Base-by-base conservation (phyloP, 2,888 invertebrate species). In the Phoronis australis region DNA sequence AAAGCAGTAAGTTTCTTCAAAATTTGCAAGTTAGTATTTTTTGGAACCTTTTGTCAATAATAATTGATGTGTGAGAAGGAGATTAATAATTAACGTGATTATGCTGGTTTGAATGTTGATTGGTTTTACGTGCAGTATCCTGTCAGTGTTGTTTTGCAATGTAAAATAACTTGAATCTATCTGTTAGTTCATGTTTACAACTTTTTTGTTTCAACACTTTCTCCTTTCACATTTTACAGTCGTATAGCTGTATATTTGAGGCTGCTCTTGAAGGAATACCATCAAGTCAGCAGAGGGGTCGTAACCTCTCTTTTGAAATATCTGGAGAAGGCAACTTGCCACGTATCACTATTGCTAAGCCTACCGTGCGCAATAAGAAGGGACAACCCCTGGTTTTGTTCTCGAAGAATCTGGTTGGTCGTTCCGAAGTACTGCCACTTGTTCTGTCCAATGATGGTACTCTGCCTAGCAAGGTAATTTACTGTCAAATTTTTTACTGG, bases 241-340 rank as follows among this genome's bases (percentile, higher is more conserved):
- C 55, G 31, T 76, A 65, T 64, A 67, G 55, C 54, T 69, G 72
- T 23, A 59, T 63, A 3, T 76, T 77, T 61, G 76, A 77, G 41
- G 75, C 74, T 9, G 55, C 61, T 21, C 61, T 77, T 48, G 73
- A 72, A 50, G 65, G 69, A 3, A 51, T 66, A 9, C 53, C 69
- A 6, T 64, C 61, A 24, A 71, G 64, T 49, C 71, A 70, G 55
- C 62, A 65, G 22, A 68, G 67, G 45, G 68, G 69, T n/a, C 65
- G 64, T 47, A 65, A 66, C 20, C 61, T 77, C 44, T 62, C 59
- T 15, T 77, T 77, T 64, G 76, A 77, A 53, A 53, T 77, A 23
- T 54, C 61, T 4, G 78, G 78, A 9, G 77, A 77, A 39, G 77
- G 77, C 15, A 76, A 75, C 56, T 61, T 78, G 39, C 78, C 78